Evolutionary conservation across 2,888 invertebrate genomes (phyloP), one percentile per base, ranked within the genome.

Genomic region (Pristionchus exspectatus): DNA sequence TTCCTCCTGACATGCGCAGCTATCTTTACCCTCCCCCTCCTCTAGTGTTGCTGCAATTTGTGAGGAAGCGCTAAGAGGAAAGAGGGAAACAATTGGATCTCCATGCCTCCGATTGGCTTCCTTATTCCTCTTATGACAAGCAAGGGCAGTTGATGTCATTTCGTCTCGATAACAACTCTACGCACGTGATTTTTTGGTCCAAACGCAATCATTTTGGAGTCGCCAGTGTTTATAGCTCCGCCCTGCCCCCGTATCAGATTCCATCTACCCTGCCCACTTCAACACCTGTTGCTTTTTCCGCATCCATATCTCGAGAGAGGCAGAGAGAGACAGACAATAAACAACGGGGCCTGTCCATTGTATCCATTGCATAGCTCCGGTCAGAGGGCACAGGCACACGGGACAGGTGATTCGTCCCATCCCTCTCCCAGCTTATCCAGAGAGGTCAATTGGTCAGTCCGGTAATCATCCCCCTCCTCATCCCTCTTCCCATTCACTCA

Each of bases 391-490:
- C 30, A 77, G 77, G 44, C 38, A 50, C 33, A 38, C 16, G 4
- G 44, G 77, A 50, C 81, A 81, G 81, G 81, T 81, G 84, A 59
- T 85, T 38, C 84, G 14, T 38, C 30, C 85, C 21, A 30, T 14
- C 85, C 38, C 63, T 30, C 63, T n/a, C 69, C 18, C 63, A 63
- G 84, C 84, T 85, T 85, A 85, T 85, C 84, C 84, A 38, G 59
- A 85, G 84, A 85, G 84, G 84, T 85, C 84, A 85, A 85, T 85
- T 85, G 84, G 84, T 85, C 84, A 85, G 56, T 56, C 56, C 84
- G 30, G 84, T 59, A 85, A 85, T 85, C 84, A 85, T 85, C 84
- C 87, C n/a, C 33, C 69, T 24, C n/a, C n/a, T 27, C 69, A 59
- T 38, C 63, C 50, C 81, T 24, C 44, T 56, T n/a, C 84, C 50